Conservation (phyloP, 2,113 vertebrate genomes). For the Protobothrops mucrosquamatus region DNA sequence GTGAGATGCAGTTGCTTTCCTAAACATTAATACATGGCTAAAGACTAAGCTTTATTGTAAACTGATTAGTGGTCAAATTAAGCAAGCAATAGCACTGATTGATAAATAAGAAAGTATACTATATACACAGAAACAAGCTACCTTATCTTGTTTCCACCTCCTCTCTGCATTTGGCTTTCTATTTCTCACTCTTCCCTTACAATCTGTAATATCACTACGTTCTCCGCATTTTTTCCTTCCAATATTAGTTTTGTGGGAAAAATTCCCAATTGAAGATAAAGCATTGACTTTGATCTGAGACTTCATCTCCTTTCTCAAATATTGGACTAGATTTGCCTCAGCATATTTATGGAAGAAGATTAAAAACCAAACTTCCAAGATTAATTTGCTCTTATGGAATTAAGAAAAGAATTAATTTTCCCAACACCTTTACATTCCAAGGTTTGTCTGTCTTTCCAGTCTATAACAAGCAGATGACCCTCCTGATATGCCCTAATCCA, state of each 20-base stretch:
- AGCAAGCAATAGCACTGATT: not conserved
- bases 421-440: not conserved
- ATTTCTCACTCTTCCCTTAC: not conserved
- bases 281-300: not conserved
- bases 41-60: not conserved
- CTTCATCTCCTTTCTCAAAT: not conserved
- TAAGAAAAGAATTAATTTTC: not conserved
- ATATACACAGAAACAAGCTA: not conserved
- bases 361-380: not conserved
- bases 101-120: not conserved
- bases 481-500: not conserved
- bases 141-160: not conserved
- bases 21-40: not conserved
- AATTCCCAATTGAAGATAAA: not conserved
- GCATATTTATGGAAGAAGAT: not conserved
- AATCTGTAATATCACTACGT: not conserved
- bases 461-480: not conserved
- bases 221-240: not conserved
- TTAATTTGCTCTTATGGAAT: not conserved
- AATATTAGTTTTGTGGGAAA: not conserved
- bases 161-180: not conserved
- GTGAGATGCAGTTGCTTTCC: not conserved
- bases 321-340: not conserved
- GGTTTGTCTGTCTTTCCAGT: not conserved
- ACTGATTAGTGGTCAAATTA: not conserved